Percentiles rank a stretch among this genome's conserved stretches.
Evolutionary conservation across 2,888 invertebrate species (phyloP).

Genomic region (Chaetoderma sp.): DNA sequence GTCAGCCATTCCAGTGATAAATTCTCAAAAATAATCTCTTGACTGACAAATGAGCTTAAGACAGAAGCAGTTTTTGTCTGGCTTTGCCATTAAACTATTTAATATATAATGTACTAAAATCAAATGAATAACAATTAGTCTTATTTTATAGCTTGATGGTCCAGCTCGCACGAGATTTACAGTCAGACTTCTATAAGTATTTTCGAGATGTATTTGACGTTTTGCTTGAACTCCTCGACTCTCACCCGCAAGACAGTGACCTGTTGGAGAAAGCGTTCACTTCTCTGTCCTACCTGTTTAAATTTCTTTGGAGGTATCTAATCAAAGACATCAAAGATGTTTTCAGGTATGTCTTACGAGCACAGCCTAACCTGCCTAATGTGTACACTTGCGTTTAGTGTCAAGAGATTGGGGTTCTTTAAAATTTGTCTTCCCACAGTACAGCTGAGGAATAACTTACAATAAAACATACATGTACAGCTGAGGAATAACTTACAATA

Average conservation of each 20-base stretch:
- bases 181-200: constrained; percentile 88
- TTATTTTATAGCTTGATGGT: constrained; percentile 79
- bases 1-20: too few relatives aligned
- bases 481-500: too few relatives aligned
- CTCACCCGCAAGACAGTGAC: constrained; percentile 81
- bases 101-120: too few relatives aligned
- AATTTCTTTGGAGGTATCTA: constrained; percentile 86
- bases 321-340: constrained; percentile 83
- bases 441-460: too few relatives aligned
- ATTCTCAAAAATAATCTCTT: neutral
- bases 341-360: constrained; percentile 70
- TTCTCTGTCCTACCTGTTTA: constrained; percentile 90
- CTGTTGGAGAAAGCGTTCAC: constrained; percentile 88
- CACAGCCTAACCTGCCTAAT: neutral
- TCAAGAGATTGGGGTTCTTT: too few relatives aligned
- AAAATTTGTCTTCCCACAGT: too few relatives aligned
- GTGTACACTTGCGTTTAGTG: too few relatives aligned
- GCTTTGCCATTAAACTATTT: neutral
- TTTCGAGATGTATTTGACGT: constrained; percentile 82
- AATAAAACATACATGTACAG: too few relatives aligned
- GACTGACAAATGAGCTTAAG: neutral
- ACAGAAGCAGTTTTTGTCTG: too few relatives aligned
- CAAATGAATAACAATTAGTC: too few relatives aligned
- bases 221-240: constrained; percentile 78
- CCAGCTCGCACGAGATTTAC: constrained; percentile 87